Evolutionary conservation across 1,140 invertebrate genomes (phyloP).

Genomic region (Drosophila bipectinata): DNA sequence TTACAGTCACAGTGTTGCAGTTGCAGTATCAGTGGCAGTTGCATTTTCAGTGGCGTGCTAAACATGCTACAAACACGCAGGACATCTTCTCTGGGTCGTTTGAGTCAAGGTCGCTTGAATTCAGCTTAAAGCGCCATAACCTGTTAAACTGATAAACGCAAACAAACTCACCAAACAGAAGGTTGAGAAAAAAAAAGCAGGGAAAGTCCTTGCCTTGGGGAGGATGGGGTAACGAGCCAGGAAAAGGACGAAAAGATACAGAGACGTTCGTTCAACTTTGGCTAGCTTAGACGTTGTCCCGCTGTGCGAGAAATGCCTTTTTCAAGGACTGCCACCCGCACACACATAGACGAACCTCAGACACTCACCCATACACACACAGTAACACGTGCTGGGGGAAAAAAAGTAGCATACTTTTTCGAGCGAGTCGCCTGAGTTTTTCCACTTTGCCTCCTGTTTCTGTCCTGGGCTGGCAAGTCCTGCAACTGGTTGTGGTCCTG

Average conservation of each 20-base stretch:
- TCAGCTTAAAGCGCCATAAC: constrained; percentile 32
- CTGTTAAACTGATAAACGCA: constrained; percentile 36
- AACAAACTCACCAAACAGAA: constrained; percentile 33
- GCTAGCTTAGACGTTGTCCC: constrained; percentile 64
- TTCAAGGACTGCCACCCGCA: constrained; percentile 73
- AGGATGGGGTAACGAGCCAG: not conserved
- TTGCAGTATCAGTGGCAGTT: constrained; percentile 7
- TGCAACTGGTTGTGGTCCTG: constrained; percentile 34
- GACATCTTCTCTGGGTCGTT: constrained; percentile 22
- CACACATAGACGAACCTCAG: constrained; percentile 26
- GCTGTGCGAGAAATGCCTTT: constrained; percentile 53
- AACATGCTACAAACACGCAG: constrained; percentile 30
- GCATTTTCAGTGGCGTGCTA: constrained; percentile 26
- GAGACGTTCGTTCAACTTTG: constrained; percentile 73
- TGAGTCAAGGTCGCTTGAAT: constrained; percentile 59
- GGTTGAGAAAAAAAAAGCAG: constrained; percentile 9
- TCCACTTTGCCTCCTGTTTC: constrained; percentile 60
- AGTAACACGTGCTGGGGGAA: constrained; percentile 32
- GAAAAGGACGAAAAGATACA: constrained; percentile 19
- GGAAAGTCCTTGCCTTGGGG: constrained; percentile 10
- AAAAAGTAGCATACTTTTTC: constrained; percentile 81
- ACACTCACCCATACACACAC: constrained; percentile 15
- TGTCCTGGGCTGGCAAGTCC: constrained; percentile 27
- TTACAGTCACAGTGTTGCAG: constrained; percentile 5
- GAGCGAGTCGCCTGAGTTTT: constrained; percentile 74